Conservation (phyloP, 2,888 invertebrate genomes). For the Tricholauxania praeusta region DNA sequence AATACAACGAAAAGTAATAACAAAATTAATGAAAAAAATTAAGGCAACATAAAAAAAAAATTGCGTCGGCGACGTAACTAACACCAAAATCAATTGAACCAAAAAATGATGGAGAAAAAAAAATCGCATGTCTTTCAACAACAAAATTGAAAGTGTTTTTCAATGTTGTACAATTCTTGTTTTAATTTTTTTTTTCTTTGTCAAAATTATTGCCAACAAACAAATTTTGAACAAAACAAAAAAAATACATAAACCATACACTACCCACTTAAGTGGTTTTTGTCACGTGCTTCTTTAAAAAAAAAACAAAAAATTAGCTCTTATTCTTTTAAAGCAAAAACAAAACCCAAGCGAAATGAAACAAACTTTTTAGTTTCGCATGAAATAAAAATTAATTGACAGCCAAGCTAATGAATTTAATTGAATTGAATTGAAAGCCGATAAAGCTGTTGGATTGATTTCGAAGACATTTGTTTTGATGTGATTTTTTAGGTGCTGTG, state of each 20-base stretch:
- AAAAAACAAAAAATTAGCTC: not conserved
- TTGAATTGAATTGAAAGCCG: slow-evolving; percentile 1
- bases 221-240: too few relatives aligned
- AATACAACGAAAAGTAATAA: not conserved
- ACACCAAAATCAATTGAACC: not conserved
- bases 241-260: too few relatives aligned
- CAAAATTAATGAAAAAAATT: not conserved
- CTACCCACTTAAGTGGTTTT: too few relatives aligned
- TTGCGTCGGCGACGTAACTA: too few relatives aligned
- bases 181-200: too few relatives aligned
- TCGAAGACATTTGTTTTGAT: too few relatives aligned
- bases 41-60: too few relatives aligned
- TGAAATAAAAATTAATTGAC: not conserved
- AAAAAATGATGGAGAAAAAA: not conserved
- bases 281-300: not conserved
- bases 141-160: too few relatives aligned
- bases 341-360: slow-evolving; percentile 10
- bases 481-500: too few relatives aligned
- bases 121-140: not conserved
- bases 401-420: not conserved
- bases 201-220: not conserved
- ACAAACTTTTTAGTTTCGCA: not conserved
- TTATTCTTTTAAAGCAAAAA: slow-evolving; percentile 5
- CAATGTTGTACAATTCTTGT: too few relatives aligned
- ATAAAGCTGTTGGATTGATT: not conserved